Evolutionary conservation across 2,888 invertebrate species (phyloP).

Genomic region (Drosophila lacicola): DNA sequence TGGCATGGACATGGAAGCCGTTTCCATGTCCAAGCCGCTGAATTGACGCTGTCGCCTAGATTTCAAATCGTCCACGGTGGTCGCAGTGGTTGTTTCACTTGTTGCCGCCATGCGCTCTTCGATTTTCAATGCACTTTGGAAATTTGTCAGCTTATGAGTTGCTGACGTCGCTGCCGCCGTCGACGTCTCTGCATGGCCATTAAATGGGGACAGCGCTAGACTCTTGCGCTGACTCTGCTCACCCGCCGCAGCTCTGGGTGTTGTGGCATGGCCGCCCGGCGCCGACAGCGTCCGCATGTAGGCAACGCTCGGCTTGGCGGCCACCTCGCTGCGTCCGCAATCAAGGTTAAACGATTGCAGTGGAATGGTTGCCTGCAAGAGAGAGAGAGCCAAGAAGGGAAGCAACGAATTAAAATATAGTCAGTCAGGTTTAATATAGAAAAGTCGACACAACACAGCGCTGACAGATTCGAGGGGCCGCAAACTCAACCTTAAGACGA

Average conservation of each 20-base stretch:
- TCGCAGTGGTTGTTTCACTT: constrained; percentile 37
- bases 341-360: constrained; percentile 85
- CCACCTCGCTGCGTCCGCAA: constrained; percentile 79
- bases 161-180: constrained; percentile 40
- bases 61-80: constrained; percentile 76
- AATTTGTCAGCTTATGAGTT: constrained; percentile 82
- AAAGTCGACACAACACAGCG: constrained; percentile 58
- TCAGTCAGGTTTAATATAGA: constrained; percentile 78
- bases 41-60: constrained; percentile 82
- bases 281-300: constrained; percentile 84
- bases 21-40: constrained; percentile 81
- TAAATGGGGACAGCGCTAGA: constrained; percentile 56
- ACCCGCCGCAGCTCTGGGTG: constrained; percentile 42
- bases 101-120: constrained; percentile 74
- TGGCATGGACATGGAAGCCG: constrained; percentile 77
- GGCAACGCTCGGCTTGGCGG: constrained; percentile 73
- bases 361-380: constrained; percentile 84
- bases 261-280: constrained; percentile 65
- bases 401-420: constrained; percentile 55
- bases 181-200: constrained; percentile 56
- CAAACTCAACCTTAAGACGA: constrained; percentile 60
- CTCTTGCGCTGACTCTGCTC: constrained; percentile 69
- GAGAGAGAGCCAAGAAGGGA: constrained; percentile 15
- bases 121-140: constrained; percentile 83
- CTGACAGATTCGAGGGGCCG: constrained; percentile 74